Evolutionary conservation across 2,888 invertebrate genomes (phyloP), one percentile per base, ranked within the genome.

Genomic region (Muschampia plurimacula): DNA sequence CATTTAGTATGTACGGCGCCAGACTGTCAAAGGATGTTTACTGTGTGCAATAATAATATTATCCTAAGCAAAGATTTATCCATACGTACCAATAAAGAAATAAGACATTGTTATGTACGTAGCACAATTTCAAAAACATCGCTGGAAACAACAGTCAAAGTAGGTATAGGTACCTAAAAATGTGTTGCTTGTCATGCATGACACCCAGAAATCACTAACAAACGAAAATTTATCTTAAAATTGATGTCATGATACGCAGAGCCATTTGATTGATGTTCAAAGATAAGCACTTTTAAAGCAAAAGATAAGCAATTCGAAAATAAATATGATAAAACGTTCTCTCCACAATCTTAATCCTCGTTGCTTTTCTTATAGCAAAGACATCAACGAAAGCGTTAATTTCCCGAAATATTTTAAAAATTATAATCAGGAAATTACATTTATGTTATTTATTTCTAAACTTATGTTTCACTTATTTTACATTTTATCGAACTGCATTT

Each of bases 381-480:
- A 77, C 76, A 76, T 78, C 75, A 77, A 79, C 76, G 74, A 71
- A 71, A 10, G 36, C 15, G 13, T 49, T 49, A 13, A 32, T 62
- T 69, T 12, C 15, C 36, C n/a, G 7, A 36, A 36, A 60, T 13
- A 28, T 36, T 60, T 36, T 2, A 28, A 57, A 8, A 28, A 8
- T 57, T 5, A n/a, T n/a, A 9, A 32, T 4, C 32, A 32, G 32
- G 12, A n/a, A 12, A n/a, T n/a, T 49, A 49, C 13, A 10, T n/a
- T 15, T 15, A 52, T 8, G 15, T 52, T 15, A n/a, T 52, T 52
- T 15, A 52, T 52, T 1, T 49, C 7, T 49, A 59, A 28, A 59
- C 32, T 12, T 59, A 12, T 15, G 22, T 22, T n/a, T n/a, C n/a
- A 22, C 22, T 22, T 22, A 22, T 22, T 22, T 59, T 22, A 55